Base-by-base conservation (phyloP, 2,797 vertebrate species). In the Anabacerthia variegaticeps region DNA sequence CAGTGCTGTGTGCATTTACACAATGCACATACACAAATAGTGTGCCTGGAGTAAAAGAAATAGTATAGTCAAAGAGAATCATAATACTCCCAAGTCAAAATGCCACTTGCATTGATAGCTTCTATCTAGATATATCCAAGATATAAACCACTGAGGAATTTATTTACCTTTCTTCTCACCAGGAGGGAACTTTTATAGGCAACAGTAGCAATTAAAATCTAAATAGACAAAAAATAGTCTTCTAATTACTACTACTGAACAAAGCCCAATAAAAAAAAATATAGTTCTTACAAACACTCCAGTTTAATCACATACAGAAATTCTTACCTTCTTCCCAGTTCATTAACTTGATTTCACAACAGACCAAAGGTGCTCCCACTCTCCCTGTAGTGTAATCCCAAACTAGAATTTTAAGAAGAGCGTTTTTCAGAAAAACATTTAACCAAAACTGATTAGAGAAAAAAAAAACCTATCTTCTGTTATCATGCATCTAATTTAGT, bases 351-450 rank as follows among this genome's bases (percentile, higher is more conserved):
- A 99, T 98, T 98, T 99, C 99, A 98, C 98, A 99, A 97, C 99
- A 99, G 91, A 99, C 98, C 96, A 99, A 97, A 5, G 99, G 99
- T 14, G 98, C 99, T 88, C 99, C 99, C 63, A 99, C 99, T 98
- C 99, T 98, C 91, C 99, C 99, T 54, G 99, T 99, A 95, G 98
- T 99, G 96, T 99, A 99, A 97, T 99, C 99, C 98, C 98, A 99
- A 96, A 98, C 99, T 99, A 95, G 41, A 98, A 98, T 67, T 88
- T 27, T 44, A 63, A 89, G 91, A 89, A 90, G 52, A 36, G 78
- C 1, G 18, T 14, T 79, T 94, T 94, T 94, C 56, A 96, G 67
- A 81, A 95, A 52, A 72, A 41, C 10, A 2, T 2, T 3, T 23
- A 44, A 13, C 3, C 27, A 80, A 30, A 83, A 51, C 6, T 1